These are phyloP conservation scores for Florisuga fusca DNA, from an alignment of 2,797 vertebrate species.

Conservation along the genomic window DNA sequence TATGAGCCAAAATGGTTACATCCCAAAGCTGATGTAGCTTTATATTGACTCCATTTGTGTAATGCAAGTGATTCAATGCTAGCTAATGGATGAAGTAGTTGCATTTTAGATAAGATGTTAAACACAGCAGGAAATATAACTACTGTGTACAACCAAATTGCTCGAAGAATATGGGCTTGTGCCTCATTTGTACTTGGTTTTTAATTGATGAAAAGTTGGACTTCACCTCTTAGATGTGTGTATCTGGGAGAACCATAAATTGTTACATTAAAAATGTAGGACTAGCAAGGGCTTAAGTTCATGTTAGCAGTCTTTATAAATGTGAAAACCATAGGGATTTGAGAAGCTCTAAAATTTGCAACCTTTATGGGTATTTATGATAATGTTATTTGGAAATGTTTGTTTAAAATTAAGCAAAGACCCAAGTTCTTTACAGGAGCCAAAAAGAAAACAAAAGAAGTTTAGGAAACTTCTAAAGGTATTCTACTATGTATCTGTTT, in stretches of 20 bases:
- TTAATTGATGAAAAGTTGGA: not conserved
- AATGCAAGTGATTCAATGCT: not conserved
- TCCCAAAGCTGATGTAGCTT: not conserved
- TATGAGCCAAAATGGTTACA: not conserved
- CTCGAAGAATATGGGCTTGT: not conserved
- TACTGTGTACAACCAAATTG: not conserved
- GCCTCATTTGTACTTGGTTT: not conserved
- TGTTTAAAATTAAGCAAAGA: not conserved
- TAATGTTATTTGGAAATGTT: not conserved
- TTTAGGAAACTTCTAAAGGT: not conserved
- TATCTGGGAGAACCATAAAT: not conserved
- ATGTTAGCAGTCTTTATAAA: not conserved
- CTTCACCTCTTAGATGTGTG: not conserved
- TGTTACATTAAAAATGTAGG: not conserved
- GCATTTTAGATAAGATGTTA: not conserved
- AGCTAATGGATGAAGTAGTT: not conserved
- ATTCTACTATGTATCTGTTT: not conserved
- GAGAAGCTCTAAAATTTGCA: not conserved
- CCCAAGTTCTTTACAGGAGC: not conserved
- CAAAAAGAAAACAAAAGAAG: not conserved
- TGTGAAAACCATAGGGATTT: not conserved
- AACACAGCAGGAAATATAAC: not conserved
- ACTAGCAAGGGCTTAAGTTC: not conserved
- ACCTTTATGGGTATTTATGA: not conserved
- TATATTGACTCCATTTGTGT: not conserved